Base-by-base conservation (phyloP, 2,797 vertebrate species). In the Acomys russatus region DNA sequence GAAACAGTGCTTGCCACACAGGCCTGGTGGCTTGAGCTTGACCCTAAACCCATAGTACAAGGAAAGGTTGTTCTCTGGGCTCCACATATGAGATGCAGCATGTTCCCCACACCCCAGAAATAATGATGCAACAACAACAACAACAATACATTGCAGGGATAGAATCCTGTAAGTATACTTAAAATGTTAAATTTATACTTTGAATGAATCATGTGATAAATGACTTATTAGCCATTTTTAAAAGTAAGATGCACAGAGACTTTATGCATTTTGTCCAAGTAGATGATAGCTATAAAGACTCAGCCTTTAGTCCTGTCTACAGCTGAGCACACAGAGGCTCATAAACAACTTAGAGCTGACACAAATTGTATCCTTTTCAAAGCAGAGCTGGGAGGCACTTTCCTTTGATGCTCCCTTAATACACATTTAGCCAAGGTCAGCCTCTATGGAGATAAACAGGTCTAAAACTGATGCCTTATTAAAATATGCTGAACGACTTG, bases 401-500 rank as follows among this genome's bases (percentile, higher is more conserved):
- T 91, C 35, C 76, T 90, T 38, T 94, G 76, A 49, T 59, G 85
- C 74, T 49, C 33, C 85, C 94, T 94, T 59, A 78, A 89, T 73
- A 38, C 1, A 38, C 61, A 44, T 28, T 51, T 83, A 71, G 77
- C 63, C 20, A 30, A 88, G 23, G 17, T 79, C 30, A 68, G 5
- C 9, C 35, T 70, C 66, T 6, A 2, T 11, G 5, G n/a, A 33
- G 17, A 22, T n/a, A 51, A 88, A 86, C 30, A 61, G 44, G 12
- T n/a, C 30, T 56, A 64, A 83, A 70, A 76, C 4, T 44, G 51
- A 38, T 92, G 38, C 23, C 86, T 90, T 83, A 22, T 71, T 63
- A 63, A 82, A 95, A 94, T 63, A 30, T 6, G 25, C 7, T 44
- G 8, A 79, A 89, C 63, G 22, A 73, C 85, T 78, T 20, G 3